Evolutionary conservation across 2,888 invertebrate species (phyloP).

Genomic region (Standfussiana lucernea): DNA sequence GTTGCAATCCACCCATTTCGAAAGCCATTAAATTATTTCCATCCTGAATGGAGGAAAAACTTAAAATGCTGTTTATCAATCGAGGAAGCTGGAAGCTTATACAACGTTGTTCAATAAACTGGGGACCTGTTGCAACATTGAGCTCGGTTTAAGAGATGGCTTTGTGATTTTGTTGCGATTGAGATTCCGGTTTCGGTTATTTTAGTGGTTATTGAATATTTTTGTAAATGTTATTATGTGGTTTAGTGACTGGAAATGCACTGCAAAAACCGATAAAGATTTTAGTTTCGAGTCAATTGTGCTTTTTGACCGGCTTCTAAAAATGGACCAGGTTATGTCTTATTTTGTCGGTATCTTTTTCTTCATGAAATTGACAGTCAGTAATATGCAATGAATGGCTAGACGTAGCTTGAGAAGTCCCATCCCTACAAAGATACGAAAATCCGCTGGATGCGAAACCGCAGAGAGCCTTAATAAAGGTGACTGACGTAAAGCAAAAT

Average conservation of each 20-base stretch:
- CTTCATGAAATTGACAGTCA: too few species aligned
- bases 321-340: too few species aligned
- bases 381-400: too few species aligned
- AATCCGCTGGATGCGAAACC: too few species aligned
- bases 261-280: too few species aligned
- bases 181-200: background rate
- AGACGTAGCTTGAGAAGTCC: too few species aligned
- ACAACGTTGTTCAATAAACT: constrained; percentile 47
- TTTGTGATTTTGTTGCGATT: constrained; percentile 40
- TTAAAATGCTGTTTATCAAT: constrained; percentile 60
- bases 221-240: background rate
- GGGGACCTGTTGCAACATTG: constrained; percentile 53
- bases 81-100: constrained; percentile 42
- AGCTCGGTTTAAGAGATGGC: constrained; percentile 44
- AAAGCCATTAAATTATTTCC: constrained; percentile 59
- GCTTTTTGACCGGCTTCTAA: too few species aligned
- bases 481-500: background rate
- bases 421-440: too few species aligned
- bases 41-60: constrained; percentile 46
- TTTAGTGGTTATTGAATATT: background rate
- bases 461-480: too few species aligned
- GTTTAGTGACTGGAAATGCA: too few species aligned
- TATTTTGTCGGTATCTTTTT: too few species aligned
- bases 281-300: too few species aligned
- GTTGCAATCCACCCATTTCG: constrained; percentile 38